Evolutionary conservation across 2,888 invertebrate genomes (phyloP).

Genomic region (Achlya flavicornis): DNA sequence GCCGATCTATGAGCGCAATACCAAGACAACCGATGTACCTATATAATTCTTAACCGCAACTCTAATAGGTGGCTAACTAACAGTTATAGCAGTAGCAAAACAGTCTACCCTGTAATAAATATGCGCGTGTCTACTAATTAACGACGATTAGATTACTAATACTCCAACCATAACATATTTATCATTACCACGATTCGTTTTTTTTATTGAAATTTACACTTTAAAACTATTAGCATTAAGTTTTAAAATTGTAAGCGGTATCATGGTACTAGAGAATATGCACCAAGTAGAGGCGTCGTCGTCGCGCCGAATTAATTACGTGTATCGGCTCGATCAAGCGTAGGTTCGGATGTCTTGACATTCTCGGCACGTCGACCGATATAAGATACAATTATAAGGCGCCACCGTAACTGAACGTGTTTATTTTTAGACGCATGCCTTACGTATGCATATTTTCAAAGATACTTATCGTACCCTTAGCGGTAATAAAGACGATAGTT

Average conservation of each 20-base stretch:
- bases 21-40: neutral
- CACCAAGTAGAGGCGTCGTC: constrained; percentile 46
- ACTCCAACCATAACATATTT: neutral
- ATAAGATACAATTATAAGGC: constrained; percentile 68
- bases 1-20: neutral
- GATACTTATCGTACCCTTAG: constrained; percentile 10
- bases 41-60: neutral
- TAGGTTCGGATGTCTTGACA: constrained; percentile 52
- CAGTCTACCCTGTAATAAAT: constrained; percentile 45
- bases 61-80: neutral
- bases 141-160: constrained; percentile 37
- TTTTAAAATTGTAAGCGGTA: neutral
- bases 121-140: constrained; percentile 55
- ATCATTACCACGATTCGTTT: neutral
- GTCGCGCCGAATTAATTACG: constrained; percentile 52
- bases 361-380: constrained; percentile 44
- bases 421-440: constrained; percentile 42
- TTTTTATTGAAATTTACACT: neutral
- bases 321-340: constrained; percentile 39
- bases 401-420: constrained; percentile 50
- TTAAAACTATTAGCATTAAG: neutral
- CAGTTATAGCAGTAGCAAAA: constrained; percentile 13
- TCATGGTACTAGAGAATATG: constrained; percentile 18
- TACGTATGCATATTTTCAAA: constrained; percentile 8
- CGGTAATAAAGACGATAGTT: constrained; percentile 10